phyloP scores from a whole-genome alignment of 2,888 invertebrate species.

The Maniola hyperantus region DNA sequence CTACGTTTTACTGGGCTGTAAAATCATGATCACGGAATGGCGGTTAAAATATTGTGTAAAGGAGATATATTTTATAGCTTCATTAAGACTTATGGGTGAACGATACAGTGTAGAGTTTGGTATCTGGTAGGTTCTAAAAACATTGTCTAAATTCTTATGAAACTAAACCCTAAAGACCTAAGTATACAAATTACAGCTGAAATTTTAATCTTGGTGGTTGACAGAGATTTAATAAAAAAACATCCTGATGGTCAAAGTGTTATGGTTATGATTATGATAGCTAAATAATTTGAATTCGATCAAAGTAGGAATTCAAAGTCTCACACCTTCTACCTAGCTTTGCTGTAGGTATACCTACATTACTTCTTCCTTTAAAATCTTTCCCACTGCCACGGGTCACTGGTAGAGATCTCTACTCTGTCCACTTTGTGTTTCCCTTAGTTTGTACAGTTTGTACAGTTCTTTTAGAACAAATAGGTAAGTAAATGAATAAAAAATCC shows the following conservation, averaged over 20 bases:
- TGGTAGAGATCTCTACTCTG: too few species aligned
- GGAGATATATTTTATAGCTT: constrained; percentile 48
- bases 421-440: too few species aligned
- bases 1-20: constrained; percentile 42
- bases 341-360: too few species aligned
- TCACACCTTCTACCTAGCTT: too few species aligned
- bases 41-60: constrained; percentile 47
- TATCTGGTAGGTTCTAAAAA: neutral
- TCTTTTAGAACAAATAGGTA: too few species aligned
- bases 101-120: constrained; percentile 21
- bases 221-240: neutral
- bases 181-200: neutral
- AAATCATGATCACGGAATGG: constrained; percentile 48
- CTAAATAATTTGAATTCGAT: too few species aligned
- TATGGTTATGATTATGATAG: too few species aligned
- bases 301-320: too few species aligned
- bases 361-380: too few species aligned
- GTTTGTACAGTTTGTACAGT: too few species aligned
- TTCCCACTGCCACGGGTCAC: too few species aligned
- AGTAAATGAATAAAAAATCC: neutral
- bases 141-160: neutral
- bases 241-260: too few species aligned
- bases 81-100: constrained; percentile 41
- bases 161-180: neutral
- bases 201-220: neutral